Percentiles rank a stretch among this genome's conserved stretches.
Conservation (phyloP, 2,888 invertebrate species). For the Spodoptera littoralis region DNA sequence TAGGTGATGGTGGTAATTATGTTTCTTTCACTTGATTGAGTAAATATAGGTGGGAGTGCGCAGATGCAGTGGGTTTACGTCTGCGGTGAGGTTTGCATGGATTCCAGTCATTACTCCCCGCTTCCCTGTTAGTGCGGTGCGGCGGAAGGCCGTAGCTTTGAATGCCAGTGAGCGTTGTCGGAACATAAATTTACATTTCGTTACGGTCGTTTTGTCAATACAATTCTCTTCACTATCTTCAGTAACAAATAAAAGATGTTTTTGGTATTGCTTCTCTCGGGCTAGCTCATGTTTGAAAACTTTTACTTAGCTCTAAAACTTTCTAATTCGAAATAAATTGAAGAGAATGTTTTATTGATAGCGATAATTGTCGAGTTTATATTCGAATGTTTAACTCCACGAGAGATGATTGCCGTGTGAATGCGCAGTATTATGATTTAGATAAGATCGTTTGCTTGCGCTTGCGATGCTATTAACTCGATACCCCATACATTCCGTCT, state of each 20-base stretch:
- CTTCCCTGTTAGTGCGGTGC: constrained; percentile 61
- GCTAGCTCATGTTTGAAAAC: constrained; percentile 53
- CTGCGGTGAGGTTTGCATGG: constrained; percentile 37
- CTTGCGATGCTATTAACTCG: constrained; percentile 30
- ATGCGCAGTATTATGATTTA: constrained; percentile 41
- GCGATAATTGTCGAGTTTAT: constrained; percentile 54
- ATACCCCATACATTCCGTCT: constrained; percentile 24
- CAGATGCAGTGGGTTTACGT: constrained; percentile 19
- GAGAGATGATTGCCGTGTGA: constrained; percentile 48
- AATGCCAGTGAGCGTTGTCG: constrained; percentile 54
- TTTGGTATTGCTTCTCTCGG: constrained; percentile 38
- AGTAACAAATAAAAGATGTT: constrained; percentile 60
- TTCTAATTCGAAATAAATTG: constrained; percentile 64
- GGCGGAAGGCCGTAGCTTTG: constrained; percentile 57
- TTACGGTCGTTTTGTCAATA: constrained; percentile 62
- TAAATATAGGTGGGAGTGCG: constrained; percentile 29
- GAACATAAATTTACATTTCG: constrained; percentile 65
- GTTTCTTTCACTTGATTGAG: constrained; percentile 50
- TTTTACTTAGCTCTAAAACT: constrained; percentile 60
- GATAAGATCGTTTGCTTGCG: constrained; percentile 37
- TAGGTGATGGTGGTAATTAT: constrained; percentile 36
- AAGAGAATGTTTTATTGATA: constrained; percentile 59
- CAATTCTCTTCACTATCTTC: constrained; percentile 56
- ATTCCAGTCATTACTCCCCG: constrained; percentile 54
- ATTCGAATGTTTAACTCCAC: constrained; percentile 44